Conservation (phyloP, 2,797 vertebrate species). For the Brachyalestes nurse region DNA sequence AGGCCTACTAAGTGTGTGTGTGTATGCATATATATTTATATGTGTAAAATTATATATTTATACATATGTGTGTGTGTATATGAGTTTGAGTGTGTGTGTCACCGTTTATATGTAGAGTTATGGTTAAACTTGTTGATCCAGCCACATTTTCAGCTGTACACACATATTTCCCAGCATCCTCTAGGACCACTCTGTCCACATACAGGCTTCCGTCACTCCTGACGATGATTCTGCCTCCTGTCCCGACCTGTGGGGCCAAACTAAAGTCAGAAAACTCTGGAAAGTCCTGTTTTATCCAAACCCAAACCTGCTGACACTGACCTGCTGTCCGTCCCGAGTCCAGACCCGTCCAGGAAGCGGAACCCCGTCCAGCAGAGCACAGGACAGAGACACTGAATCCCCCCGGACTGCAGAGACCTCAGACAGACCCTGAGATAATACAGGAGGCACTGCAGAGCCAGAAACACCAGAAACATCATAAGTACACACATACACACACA, state of each 20-base stretch:
- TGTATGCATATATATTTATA: too few relatives aligned
- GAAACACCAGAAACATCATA: not conserved
- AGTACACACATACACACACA: not conserved
- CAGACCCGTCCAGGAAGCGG: conserved; percentile 87
- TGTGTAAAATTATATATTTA: too few relatives aligned
- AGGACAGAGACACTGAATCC: conserved; percentile 85
- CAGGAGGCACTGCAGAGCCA: conserved; percentile 76
- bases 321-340: conserved; percentile 81
- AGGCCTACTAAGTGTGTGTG: too few relatives aligned
- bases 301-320: conserved; percentile 70
- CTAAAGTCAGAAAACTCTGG: not conserved
- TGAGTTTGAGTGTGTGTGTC: conserved; percentile 46
- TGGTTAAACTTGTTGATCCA: conserved; percentile 79
- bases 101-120: conserved; percentile 84
- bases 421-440: conserved; percentile 80
- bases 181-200: conserved; percentile 71
- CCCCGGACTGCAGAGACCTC: conserved; percentile 75
- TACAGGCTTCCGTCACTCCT: conserved; percentile 87
- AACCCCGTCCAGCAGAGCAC: conserved; percentile 84
- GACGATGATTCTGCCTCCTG: conserved; percentile 69
- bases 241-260: conserved; percentile 73
- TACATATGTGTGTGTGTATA: too few relatives aligned
- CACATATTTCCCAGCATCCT: conserved; percentile 82
- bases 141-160: conserved; percentile 85
- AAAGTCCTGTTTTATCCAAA: not conserved